These are phyloP conservation scores for Aphyosemion australe DNA, from an alignment of 2,113 vertebrate species.

Conservation along the genomic window DNA sequence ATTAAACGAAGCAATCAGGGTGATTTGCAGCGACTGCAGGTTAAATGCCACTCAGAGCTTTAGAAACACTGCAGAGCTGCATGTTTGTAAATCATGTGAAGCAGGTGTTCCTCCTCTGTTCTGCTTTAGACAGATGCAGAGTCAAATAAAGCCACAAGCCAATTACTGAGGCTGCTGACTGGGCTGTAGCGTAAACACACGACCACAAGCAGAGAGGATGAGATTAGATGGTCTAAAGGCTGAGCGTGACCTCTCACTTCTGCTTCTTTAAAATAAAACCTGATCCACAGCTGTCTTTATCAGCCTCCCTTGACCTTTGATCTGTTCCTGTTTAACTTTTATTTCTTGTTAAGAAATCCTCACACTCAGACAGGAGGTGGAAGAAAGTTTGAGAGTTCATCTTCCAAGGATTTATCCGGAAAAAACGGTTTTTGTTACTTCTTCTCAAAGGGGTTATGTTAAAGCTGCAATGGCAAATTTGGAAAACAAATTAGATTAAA, in stretches of 20 bases:
- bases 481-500: no score
- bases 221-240: constrained; percentile 5
- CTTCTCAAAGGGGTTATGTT: no score
- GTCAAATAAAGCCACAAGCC: constrained; percentile 35
- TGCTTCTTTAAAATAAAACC: constrained; percentile 39
- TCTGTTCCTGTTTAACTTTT: not conserved
- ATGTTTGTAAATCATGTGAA: constrained; percentile 7
- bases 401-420: no score
- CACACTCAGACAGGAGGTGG: no score
- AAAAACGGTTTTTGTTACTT: no score
- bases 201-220: constrained; percentile 25
- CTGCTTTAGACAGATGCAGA: constrained; percentile 32
- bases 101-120: constrained; percentile 13
- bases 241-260: constrained; percentile 27
- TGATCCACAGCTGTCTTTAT: constrained; percentile 15
- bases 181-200: constrained; percentile 13
- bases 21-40: no score
- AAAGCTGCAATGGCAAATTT: no score
- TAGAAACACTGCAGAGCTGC: constrained; percentile 19
- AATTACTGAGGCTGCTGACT: constrained; percentile 26
- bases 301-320: not conserved
- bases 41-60: no score
- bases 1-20: not conserved
- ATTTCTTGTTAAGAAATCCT: not conserved
- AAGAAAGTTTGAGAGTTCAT: not conserved